Base-by-base conservation (phyloP, 2,113 vertebrate genomes). In the Mirounga angustirostris region DNA sequence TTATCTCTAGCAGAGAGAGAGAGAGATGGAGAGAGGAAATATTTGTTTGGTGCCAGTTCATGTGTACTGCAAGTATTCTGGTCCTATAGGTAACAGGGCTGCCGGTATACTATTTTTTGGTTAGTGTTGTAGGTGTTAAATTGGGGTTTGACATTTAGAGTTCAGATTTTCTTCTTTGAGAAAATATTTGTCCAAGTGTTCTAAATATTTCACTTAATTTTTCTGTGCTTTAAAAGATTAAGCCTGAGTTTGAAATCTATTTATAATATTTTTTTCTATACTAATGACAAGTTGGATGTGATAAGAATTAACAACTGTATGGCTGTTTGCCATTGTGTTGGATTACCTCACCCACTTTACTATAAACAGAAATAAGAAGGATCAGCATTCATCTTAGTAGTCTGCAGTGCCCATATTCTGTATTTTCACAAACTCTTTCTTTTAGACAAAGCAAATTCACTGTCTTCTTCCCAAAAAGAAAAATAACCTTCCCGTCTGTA, bases 161-260 rank as follows among this genome's bases (percentile, higher is more conserved):
- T 96, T 30, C 4, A 91, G 54, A 30, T 96, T 93, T 89, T 96
- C 43, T 74, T 74, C 43, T 74, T 74, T 89, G 61, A 94, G 67
- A 83, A 96, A 96, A 86, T 91, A 91, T 74, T 90, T 90, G 50
- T 80, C 14, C 40, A 91, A 40, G 10, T 21, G 92, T 78, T 94
- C 97, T 58, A 90, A 97, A 94, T 95, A 52, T 7, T 73, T 80
- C 43, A 59, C 89, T 82, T 63, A 96, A 84, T 96, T 94, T 93
- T 97, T 96, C 40, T 96, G 24, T 94, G 92, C 18, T 93, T 92
- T 85, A 13, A 87, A 87, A 69, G 95, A 82, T 87, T 80, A 94
- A 95, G 5, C 22, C 36, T 46, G 14, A 79, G 24, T 65, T 97
- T 89, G 4, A 69, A 67, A 92, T 79, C 52, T 85, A 58, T 83